Percentiles rank a stretch among this genome's conserved stretches.
Evolutionary conservation across 1,140 invertebrate genomes (phyloP).

Genomic region (Drosophila navojoa): DNA sequence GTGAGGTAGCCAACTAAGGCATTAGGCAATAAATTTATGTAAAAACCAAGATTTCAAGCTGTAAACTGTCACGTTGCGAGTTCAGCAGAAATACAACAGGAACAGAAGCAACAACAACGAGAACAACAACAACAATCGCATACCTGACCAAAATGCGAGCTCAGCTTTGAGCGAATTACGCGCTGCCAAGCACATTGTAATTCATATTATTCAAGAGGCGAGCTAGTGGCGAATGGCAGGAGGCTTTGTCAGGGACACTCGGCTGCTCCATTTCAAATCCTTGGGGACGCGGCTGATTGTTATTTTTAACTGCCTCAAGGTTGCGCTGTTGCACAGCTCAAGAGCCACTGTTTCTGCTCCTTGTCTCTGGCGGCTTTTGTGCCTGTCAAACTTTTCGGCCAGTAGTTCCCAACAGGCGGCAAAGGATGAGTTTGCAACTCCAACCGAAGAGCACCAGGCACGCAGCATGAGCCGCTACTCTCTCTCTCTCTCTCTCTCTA

Average conservation of each 20-base stretch:
- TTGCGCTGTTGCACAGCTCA: neutral
- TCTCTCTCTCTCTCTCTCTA: too few relatives aligned
- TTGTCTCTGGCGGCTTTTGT: neutral
- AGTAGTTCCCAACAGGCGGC: neutral
- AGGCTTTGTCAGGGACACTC: conserved; percentile 31
- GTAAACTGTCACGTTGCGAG: conserved; percentile 53
- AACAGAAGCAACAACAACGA: conserved; percentile 3
- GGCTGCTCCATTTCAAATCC: conserved; percentile 44
- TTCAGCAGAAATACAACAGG: conserved; percentile 25
- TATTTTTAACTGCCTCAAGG: conserved; percentile 52
- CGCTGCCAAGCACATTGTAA: conserved; percentile 68
- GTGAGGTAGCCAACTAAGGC: conserved; percentile 28
- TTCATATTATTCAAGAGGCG: conserved; percentile 66
- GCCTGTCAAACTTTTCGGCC: conserved; percentile 29
- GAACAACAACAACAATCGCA: conserved; percentile 8
- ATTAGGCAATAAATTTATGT: conserved; percentile 76
- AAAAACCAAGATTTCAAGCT: conserved; percentile 53
- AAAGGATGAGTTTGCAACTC: neutral
- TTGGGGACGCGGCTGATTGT: conserved; percentile 41
- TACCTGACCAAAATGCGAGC: conserved; percentile 20
- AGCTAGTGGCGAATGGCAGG: neutral
- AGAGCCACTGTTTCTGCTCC: neutral
- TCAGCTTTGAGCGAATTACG: conserved; percentile 70
- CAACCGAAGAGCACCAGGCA: too few relatives aligned
- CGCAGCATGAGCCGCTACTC: too few relatives aligned